Conservation (phyloP, 1,140 invertebrate species). For the Pollicipes pollicipes region DNA sequence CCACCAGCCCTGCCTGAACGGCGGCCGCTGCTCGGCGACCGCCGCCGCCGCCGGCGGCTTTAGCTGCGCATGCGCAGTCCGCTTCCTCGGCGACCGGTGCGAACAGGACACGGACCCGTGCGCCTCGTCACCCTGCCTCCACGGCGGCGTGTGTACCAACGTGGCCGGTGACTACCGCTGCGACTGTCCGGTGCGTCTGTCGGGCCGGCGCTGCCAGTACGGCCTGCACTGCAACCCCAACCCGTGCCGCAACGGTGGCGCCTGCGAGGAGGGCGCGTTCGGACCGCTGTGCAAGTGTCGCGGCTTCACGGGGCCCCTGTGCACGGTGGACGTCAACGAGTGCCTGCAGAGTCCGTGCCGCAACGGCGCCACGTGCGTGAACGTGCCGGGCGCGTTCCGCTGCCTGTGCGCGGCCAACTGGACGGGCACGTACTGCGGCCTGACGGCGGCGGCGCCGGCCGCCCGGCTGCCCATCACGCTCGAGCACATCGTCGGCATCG, state of each 20-base stretch:
- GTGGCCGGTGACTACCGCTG: slow-evolving; percentile 23
- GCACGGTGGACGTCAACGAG: slow-evolving; percentile 26
- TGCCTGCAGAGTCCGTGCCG: slow-evolving; percentile 31
- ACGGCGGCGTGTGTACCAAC: slow-evolving; percentile 33
- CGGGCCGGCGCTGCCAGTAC: slow-evolving; percentile 31
- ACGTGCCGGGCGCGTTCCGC: slow-evolving; percentile 61
- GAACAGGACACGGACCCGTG: slow-evolving; percentile 80
- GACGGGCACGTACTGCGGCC: slow-evolving; percentile 53
- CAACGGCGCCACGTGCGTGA: slow-evolving; percentile 59
- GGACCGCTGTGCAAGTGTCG: slow-evolving; percentile 26
- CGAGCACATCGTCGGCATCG: background rate
- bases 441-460: background rate
- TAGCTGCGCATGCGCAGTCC: slow-evolving; percentile 55
- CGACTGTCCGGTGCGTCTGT: slow-evolving; percentile 26
- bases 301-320: slow-evolving; percentile 24
- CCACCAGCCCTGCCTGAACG: slow-evolving; percentile 68
- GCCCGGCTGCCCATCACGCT: background rate
- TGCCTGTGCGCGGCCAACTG: slow-evolving; percentile 47
- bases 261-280: slow-evolving; percentile 30
- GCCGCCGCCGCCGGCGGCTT: slow-evolving; percentile 20
- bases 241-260: too few relatives aligned
- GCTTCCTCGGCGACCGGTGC: slow-evolving; percentile 60
- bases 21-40: background rate
- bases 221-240: slow-evolving; percentile 30
- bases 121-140: slow-evolving; percentile 68